Conservation (phyloP, 1,140 invertebrate genomes). For the Stegodyphus mimosarum region DNA sequence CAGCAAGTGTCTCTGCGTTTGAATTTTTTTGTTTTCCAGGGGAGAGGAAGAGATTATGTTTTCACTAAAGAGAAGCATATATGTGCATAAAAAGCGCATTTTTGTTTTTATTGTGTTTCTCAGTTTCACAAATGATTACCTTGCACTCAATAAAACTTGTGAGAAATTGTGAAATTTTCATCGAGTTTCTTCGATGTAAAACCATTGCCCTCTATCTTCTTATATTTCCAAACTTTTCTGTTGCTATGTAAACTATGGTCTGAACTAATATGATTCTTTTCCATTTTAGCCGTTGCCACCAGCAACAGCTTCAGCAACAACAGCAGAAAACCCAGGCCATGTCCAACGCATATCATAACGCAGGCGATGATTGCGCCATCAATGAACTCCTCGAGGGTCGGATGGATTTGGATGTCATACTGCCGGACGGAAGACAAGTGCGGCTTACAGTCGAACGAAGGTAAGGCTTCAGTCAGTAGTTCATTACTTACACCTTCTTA, state of each 20-base stretch:
- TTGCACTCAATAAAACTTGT: no score
- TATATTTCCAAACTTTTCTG: neutral
- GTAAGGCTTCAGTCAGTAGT: slow-evolving; percentile 68
- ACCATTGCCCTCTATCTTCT: neutral
- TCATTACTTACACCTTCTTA: no score
- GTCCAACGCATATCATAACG: slow-evolving; percentile 42
- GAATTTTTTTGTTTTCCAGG: no score
- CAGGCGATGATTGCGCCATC: slow-evolving; percentile 67
- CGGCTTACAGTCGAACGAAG: slow-evolving; percentile 78
- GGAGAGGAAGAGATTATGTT: no score
- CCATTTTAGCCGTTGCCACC: slow-evolving; percentile 38
- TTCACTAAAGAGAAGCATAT: no score
- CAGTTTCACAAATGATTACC: no score
- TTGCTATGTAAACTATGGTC: neutral
- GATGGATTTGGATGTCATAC: slow-evolving; percentile 79
- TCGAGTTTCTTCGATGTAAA: no score
- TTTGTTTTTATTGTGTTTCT: no score
- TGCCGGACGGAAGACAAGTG: slow-evolving; percentile 75
- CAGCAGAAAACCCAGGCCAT: slow-evolving; percentile 7
- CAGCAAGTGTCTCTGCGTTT: no score
- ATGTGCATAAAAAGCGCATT: no score
- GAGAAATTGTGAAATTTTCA: no score
- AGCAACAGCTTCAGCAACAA: neutral
- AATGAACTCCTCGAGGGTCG: slow-evolving; percentile 79
- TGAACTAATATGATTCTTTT: neutral